Base-by-base conservation (phyloP, 2,888 invertebrate genomes). In the Plebejus anna region DNA sequence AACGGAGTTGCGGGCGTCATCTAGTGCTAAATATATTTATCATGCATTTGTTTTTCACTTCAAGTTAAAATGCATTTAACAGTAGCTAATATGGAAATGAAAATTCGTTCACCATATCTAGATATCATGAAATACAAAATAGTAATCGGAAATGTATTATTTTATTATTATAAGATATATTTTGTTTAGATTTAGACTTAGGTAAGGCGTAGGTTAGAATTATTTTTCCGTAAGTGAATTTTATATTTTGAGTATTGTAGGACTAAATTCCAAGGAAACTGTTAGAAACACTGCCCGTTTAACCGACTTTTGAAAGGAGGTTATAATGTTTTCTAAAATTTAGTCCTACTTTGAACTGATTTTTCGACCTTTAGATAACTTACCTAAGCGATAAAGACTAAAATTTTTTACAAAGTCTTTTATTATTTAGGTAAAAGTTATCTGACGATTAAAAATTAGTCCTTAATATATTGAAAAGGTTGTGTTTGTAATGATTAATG, bases 141-240 rank as follows among this genome's bases (percentile, higher is more conserved):
- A 22, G 47, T 55, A 72, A 51, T 72, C 28, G 51, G 28, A 72
- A 72, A 72, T 72, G 71, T 72, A 72, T 72, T 72, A 70, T 72
- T 72, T 72, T 72, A 72, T 72, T 72, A 61, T 28, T 28, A 28
- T 28, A 61, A 72, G 32, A 72, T 72, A 72, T 72, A 72, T 72
- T 72, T 72, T 72, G 72, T 72, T 42, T 72, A 72, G 72, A 72
- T 42, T 28, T 51, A 47, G 28, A 16, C 71, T 59, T 59, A 59
- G 59, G 7, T 28, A 59, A 61, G 61, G 4, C 2, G 9, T 61
- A 61, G 28, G 28, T 28, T 61, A 61, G 28, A 61, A 28, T 61
- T 28, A 51, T 42, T 42, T 71, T 72, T 47, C 55, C 4, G 22
- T 72, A 28, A 72, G 72, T 22, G 28, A 51, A 47, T 72, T 32